These are phyloP conservation scores for Unio delphinus DNA, from an alignment of 2,888 invertebrate species.

Conservation along the genomic window DNA sequence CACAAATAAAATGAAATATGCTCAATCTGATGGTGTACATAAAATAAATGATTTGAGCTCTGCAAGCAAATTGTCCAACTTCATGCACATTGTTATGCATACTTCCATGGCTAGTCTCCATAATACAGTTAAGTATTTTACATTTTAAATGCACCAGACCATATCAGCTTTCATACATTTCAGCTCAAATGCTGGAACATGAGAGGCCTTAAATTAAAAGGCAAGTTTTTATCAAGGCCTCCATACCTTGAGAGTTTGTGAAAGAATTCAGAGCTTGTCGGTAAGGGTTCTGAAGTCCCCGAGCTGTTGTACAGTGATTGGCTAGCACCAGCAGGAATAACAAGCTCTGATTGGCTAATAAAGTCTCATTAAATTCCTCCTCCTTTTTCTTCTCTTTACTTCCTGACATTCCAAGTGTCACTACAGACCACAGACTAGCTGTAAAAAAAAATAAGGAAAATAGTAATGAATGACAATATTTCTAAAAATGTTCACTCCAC, in stretches of 20 bases:
- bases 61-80: no score
- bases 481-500: neutral
- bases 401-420: conserved; percentile 71
- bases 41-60: no score
- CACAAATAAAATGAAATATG: no score
- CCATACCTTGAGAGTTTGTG: conserved; percentile 83
- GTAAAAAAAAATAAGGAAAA: conserved; percentile 15
- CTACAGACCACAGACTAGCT: conserved; percentile 72
- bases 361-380: conserved; percentile 63
- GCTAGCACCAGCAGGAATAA: conserved; percentile 88
- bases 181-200: no score
- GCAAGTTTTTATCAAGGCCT: neutral
- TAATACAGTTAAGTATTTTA: no score
- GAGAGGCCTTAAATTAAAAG: neutral
- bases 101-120: no score
- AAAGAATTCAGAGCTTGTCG: conserved; percentile 87
- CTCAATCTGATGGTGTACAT: no score
- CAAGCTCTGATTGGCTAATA: conserved; percentile 90
- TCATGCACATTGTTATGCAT: no score
- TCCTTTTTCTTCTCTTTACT: conserved; percentile 56
- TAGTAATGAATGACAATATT: neutral
- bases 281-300: conserved; percentile 81
- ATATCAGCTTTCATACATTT: no score
- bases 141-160: no score
- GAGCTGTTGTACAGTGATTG: conserved; percentile 85